Evolutionary conservation across 2,888 invertebrate species (phyloP).

Genomic region (Heliothis peltigera): DNA sequence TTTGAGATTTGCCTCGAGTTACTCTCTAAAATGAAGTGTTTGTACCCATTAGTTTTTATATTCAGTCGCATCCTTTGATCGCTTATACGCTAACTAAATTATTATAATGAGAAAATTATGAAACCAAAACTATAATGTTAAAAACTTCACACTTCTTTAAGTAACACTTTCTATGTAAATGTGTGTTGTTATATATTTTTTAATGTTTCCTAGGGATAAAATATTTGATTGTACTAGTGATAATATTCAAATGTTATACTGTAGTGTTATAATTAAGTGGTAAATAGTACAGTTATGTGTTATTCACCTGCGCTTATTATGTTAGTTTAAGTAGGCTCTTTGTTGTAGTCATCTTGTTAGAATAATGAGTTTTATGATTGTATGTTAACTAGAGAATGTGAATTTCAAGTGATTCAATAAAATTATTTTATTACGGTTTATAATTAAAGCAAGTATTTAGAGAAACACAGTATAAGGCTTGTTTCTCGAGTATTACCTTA

Average conservation of each 20-base stretch:
- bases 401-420: slow-evolving; percentile 17
- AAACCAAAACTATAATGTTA: slow-evolving; percentile 58
- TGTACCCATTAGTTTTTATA: slow-evolving; percentile 84
- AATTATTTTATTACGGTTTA: not conserved
- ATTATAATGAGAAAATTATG: slow-evolving; percentile 62
- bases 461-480: not conserved
- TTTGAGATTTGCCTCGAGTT: slow-evolving; percentile 76
- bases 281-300: slow-evolving; percentile 43
- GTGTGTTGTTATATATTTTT: slow-evolving; percentile 30
- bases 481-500: not conserved
- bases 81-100: slow-evolving; percentile 63
- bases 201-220: slow-evolving; percentile 32
- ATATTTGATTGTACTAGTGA: slow-evolving; percentile 44
- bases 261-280: slow-evolving; percentile 50
- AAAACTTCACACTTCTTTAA: slow-evolving; percentile 61
- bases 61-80: slow-evolving; percentile 76
- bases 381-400: slow-evolving; percentile 27
- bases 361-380: slow-evolving; percentile 17
- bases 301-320: slow-evolving; percentile 40
- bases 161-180: slow-evolving; percentile 61
- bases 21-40: slow-evolving; percentile 81
- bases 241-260: slow-evolving; percentile 48
- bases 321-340: slow-evolving; percentile 18
- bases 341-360: slow-evolving; percentile 19
- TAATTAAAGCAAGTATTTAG: not conserved